phyloP scores from a whole-genome alignment of 1,140 invertebrate genomes.

The Listronotus bonariensis region DNA sequence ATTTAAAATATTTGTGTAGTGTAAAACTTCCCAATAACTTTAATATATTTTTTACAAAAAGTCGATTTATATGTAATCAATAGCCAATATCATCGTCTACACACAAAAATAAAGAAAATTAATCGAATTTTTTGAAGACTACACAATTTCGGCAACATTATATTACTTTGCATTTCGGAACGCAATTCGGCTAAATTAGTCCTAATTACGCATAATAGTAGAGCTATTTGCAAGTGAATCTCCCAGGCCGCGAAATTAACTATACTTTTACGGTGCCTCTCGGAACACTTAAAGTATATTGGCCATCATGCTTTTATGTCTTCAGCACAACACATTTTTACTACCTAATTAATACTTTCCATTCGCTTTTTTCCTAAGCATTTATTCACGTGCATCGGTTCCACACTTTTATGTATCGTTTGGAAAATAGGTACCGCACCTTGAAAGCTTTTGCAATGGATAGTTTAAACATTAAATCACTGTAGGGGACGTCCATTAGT shows the following conservation, averaged over 20 bases:
- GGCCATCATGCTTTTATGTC: conserved; percentile 23
- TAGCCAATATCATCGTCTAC: conserved; percentile 18
- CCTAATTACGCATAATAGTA: conserved; percentile 39
- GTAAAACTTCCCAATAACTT: too few species aligned
- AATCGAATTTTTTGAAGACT: conserved; percentile 29
- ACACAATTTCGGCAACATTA: conserved; percentile 36
- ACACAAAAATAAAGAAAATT: conserved; percentile 20
- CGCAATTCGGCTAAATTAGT: conserved; percentile 37
- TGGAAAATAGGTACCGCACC: conserved; percentile 13
- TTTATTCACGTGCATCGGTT: conserved; percentile 16
- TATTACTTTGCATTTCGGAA: conserved; percentile 37
- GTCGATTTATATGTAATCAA: conserved; percentile 23
- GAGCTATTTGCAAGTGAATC: conserved; percentile 35
- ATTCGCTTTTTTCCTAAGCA: conserved; percentile 5
- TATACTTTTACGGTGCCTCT: conserved; percentile 26
- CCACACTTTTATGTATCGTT: conserved; percentile 12
- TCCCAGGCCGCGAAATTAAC: conserved; percentile 20
- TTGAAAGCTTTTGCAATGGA: too few species aligned
- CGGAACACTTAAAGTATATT: conserved; percentile 25
- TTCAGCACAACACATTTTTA: conserved; percentile 31
- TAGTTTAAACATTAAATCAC: background rate
- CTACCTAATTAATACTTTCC: conserved; percentile 32
- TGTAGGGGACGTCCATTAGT: too few species aligned
- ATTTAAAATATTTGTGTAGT: too few species aligned
- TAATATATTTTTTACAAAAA: too few species aligned